phyloP scores from a whole-genome alignment of 37 sponge, comb jelly and placozoan species.

The Theonella swinhoei region DNA sequence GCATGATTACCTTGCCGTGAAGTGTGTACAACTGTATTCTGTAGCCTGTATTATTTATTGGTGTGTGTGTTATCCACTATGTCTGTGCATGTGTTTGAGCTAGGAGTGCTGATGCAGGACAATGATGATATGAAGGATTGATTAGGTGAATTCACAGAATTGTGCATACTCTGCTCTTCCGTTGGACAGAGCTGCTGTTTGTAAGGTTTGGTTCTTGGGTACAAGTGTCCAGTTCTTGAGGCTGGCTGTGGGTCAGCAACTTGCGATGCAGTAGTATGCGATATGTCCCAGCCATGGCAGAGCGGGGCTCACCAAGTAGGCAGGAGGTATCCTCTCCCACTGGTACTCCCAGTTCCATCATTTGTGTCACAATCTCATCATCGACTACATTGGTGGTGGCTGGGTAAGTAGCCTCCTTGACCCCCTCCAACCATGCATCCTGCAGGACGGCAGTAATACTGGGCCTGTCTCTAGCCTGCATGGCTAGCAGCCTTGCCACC shows the following conservation, averaged over 20 bases:
- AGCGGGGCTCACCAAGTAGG: constrained; percentile 44
- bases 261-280: constrained; percentile 56
- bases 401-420: background rate
- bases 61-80: constrained; percentile 18
- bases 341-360: constrained; percentile 18
- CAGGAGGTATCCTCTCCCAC: background rate
- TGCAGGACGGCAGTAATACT: background rate
- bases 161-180: constrained; percentile 18
- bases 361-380: background rate
- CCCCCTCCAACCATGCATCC: background rate
- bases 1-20: too few relatives aligned
- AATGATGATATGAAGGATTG: too few relatives aligned
- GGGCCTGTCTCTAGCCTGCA: constrained; percentile 21
- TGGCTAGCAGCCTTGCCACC: constrained; percentile 37
- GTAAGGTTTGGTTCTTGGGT: background rate
- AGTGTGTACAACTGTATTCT: too few relatives aligned
- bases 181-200: background rate
- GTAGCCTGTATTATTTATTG: background rate
- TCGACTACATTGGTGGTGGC: background rate
- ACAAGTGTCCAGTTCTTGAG: background rate
- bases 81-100: background rate
- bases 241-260: background rate
- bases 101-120: too few relatives aligned
- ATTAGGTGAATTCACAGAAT: constrained; percentile 32
- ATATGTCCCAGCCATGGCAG: constrained; percentile 54